phyloP scores from a whole-genome alignment of 1,140 invertebrate genomes.

The Drosophila takahashii region DNA sequence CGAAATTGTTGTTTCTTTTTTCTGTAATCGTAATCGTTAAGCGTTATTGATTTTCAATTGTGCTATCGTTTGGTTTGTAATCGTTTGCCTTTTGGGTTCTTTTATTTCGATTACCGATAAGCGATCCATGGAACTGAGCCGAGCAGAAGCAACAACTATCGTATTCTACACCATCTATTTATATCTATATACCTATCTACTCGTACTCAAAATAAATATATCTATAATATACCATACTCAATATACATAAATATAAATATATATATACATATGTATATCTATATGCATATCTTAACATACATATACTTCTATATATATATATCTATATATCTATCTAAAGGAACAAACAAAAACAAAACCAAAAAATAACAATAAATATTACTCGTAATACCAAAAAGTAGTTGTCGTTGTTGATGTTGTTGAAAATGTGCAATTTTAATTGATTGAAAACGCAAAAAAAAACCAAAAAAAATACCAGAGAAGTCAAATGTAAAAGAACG shows the following conservation, averaged over 20 bases:
- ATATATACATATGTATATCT: slow-evolving; percentile 46
- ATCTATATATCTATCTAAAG: slow-evolving; percentile 56
- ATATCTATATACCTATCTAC: slow-evolving; percentile 40
- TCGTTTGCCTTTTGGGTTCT: slow-evolving; percentile 12
- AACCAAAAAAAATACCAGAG: slow-evolving; percentile 40
- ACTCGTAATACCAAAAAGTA: slow-evolving; percentile 81
- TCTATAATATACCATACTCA: slow-evolving; percentile 50
- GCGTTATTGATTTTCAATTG: slow-evolving; percentile 9
- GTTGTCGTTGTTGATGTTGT: slow-evolving; percentile 83
- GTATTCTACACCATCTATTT: slow-evolving; percentile 48
- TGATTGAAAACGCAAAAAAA: slow-evolving; percentile 71
- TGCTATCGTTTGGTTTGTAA: slow-evolving; percentile 35
- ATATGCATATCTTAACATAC: slow-evolving; percentile 50
- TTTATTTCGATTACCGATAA: slow-evolving; percentile 19
- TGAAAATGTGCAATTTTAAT: slow-evolving; percentile 82
- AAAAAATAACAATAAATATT: slow-evolving; percentile 69
- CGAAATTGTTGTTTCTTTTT: slow-evolving; percentile 28
- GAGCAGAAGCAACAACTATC: slow-evolving; percentile 44
- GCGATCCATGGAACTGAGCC: slow-evolving; percentile 23
- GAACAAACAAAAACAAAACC: slow-evolving; percentile 41
- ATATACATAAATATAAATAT: slow-evolving; percentile 46
- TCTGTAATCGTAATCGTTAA: slow-evolving; percentile 30
- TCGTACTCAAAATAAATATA: slow-evolving; percentile 53
- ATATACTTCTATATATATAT: slow-evolving; percentile 36
- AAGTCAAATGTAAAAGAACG: slow-evolving; percentile 36